Base-by-base conservation (phyloP, 2,797 vertebrate species). In the Varecia variegata region DNA sequence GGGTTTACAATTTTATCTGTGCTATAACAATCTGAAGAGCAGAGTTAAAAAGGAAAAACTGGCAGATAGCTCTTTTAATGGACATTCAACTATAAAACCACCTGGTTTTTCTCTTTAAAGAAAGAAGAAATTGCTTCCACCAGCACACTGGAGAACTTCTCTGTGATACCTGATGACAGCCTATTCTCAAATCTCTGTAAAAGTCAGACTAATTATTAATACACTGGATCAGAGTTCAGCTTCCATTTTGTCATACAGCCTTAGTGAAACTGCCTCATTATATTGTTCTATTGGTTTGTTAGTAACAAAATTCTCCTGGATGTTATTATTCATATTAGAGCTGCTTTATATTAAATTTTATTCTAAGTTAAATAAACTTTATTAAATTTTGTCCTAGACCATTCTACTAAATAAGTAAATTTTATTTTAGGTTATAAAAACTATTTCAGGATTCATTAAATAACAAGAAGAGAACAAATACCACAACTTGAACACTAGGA, bases 401-500 rank as follows among this genome's bases (percentile, higher is more conserved):
- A 73, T 89, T 82, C 56, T 88, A 71, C 10, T 23, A 52, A 1
- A 54, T 54, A 54, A 74, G 23, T 54, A 93, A 68, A 30, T 88
- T 88, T 90, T 82, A 82, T 77, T 88, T 68, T 82, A 91, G n/a
- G 32, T 80, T 92, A 50, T 9, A 93, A 77, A 92, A 43, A 30
- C 12, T 52, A 81, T 70, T 94, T 93, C 6, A 81, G 74, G 20
- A 85, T 82, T 50, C 70, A 58, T 93, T 93, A 94, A 93, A 68
- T 68, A 82, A 50, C n/a, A 81, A 15, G 14, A 80, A 96, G 71
- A 96, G 23, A 93, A 79, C 5, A 60, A 92, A 95, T 35, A 60
- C 35, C 18, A 84, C 18, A 0, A 30, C n/a, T n/a, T 83, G 58
- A 96, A 67, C 15, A 54, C 43, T n/a, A 68, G 2, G 12, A n/a